A percentile compares a stretch with the other conserved stretches of the same genome.
These are phyloP conservation scores for Schrankia costaestrigalis DNA, from an alignment of 2,888 invertebrate genomes.

Conservation along the genomic window DNA sequence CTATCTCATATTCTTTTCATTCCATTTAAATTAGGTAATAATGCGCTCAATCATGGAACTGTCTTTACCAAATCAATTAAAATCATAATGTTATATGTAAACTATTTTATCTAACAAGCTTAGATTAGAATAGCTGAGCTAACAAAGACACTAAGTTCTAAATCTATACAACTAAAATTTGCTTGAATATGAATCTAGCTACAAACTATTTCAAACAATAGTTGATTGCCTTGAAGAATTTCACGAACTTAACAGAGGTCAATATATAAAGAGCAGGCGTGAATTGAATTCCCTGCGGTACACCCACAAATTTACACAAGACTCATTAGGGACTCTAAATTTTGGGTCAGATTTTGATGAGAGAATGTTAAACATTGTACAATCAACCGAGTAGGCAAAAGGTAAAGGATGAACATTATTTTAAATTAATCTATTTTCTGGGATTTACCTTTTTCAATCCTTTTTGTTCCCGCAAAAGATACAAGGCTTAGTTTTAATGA, in stretches of 20 bases:
- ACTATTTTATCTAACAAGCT: too few species aligned
- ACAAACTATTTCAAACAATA: conserved; percentile 5
- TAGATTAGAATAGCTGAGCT: too few species aligned
- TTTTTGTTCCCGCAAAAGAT: too few species aligned
- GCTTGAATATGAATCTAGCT: neutral
- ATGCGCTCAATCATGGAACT: too few species aligned
- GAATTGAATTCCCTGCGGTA: conserved; percentile 25
- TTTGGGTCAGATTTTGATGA: conserved; percentile 41
- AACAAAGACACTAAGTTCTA: too few species aligned
- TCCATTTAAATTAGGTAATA: too few species aligned
- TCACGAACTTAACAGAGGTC: conserved; percentile 23
- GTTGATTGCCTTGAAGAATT: conserved; percentile 19
- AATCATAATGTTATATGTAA: too few species aligned
- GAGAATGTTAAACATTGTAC: conserved; percentile 22
- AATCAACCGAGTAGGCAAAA: conserved; percentile 20
- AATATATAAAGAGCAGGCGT: conserved; percentile 27
- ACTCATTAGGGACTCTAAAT: conserved; percentile 46
- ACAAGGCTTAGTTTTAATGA: too few species aligned
- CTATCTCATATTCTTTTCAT: too few species aligned
- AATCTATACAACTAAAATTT: neutral
- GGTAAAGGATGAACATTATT: conserved; percentile 6
- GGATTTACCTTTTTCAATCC: too few species aligned
- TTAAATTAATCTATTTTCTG: neutral
- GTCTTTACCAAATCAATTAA: too few species aligned
- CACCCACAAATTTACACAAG: conserved; percentile 23